phyloP scores from a whole-genome alignment of 1,140 invertebrate species.

The Contarinia nasturtii region DNA sequence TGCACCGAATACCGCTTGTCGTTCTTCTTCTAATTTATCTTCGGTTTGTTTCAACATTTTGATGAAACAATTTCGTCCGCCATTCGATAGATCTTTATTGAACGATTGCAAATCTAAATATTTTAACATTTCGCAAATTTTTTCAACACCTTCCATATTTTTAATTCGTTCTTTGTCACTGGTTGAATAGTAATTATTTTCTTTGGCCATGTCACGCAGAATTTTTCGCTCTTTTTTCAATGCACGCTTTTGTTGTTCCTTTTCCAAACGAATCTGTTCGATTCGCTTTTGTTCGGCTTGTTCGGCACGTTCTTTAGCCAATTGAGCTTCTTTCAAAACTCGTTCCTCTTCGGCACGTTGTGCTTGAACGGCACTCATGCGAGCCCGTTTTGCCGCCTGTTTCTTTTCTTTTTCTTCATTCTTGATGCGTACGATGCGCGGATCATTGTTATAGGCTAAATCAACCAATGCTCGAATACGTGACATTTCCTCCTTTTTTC shows the following conservation, averaged over 20 bases:
- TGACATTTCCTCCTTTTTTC: slow-evolving; percentile 92
- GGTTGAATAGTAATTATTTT: slow-evolving; percentile 67
- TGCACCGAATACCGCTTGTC: slow-evolving; percentile 35
- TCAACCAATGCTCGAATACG: slow-evolving; percentile 80
- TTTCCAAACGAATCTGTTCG: slow-evolving; percentile 69
- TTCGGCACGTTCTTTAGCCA: slow-evolving; percentile 67
- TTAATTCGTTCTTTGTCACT: slow-evolving; percentile 53
- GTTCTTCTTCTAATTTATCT: slow-evolving; percentile 54
- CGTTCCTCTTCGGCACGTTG: slow-evolving; percentile 69
- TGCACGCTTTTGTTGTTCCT: slow-evolving; percentile 62
- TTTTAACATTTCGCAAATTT: slow-evolving; percentile 66
- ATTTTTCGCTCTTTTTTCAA: slow-evolving; percentile 74
- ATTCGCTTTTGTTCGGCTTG: slow-evolving; percentile 57
- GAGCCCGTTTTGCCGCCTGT: slow-evolving; percentile 69
- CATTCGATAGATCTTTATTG: slow-evolving; percentile 44
- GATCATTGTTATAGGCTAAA: slow-evolving; percentile 84
- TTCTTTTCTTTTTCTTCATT: slow-evolving; percentile 88
- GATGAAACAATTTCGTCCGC: slow-evolving; percentile 40
- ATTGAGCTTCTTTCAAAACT: slow-evolving; percentile 42
- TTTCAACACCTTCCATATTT: slow-evolving; percentile 78
- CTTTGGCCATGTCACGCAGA: slow-evolving; percentile 66
- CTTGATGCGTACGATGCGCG: slow-evolving; percentile 77
- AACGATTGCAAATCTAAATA: slow-evolving; percentile 53
- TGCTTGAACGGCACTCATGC: slow-evolving; percentile 70
- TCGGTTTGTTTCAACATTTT: slow-evolving; percentile 49